Base-by-base conservation (phyloP, 2,888 invertebrate genomes). In the Pantelozetes paolii region DNA sequence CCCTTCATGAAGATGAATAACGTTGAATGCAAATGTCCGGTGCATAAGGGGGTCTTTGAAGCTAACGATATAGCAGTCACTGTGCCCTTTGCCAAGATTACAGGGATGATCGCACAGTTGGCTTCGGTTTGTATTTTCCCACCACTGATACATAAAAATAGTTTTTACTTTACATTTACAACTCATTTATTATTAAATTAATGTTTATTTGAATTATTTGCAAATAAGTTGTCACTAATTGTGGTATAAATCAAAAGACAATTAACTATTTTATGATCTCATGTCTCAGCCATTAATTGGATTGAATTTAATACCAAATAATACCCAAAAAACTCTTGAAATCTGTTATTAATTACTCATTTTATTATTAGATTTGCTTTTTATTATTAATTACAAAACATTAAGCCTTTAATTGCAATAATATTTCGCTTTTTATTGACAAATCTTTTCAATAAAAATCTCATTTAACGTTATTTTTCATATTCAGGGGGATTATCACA, bases 101-200 rank as follows among this genome's bases (percentile, higher is more conserved):
- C 70, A 26, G 74, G 74, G n/a, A 30, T 74, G 3, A n/a, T 62
- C 13, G 74, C 74, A 32, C 32, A 74, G 32, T n/a, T 74, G 45
- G 74, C 74, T 67, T 67, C 67, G 67, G 67, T 67, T 62, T 15
- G 59, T 32, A 6, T 30, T 62, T 8, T 13, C 1, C n/a, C 32
- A 32, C 9, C 18, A 1, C 15, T 54, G 13, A 54, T 9, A 26
- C 8, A 54, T 50, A 28, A 32, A 32, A 30, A 30, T 23, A 13
- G 30, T 54, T 28, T 13, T 32, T n/a, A n/a, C n/a, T n/a, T n/a
- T n/a, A n/a, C n/a, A n/a, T n/a, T n/a, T n/a, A n/a, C n/a, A n/a
- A n/a, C n/a, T n/a, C n/a, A n/a, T n/a, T n/a, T n/a, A n/a, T n/a
- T n/a, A n/a, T n/a, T n/a, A n/a, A 30, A 62, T 62, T 62, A 62